Evolutionary conservation across 2,888 invertebrate species (phyloP).

Genomic region (Nephrocerus scutellatus): DNA sequence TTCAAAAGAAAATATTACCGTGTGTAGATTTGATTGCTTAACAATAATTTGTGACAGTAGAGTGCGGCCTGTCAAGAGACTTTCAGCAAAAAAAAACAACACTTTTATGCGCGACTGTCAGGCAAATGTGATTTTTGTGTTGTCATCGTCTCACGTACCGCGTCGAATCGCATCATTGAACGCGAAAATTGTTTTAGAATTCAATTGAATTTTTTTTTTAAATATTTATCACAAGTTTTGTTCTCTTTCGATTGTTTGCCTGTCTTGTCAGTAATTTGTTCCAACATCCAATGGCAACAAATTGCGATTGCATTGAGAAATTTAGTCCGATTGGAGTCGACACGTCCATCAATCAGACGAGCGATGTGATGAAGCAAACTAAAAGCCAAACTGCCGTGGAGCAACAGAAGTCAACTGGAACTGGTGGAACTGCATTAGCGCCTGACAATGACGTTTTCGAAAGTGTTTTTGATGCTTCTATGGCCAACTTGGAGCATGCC

Average conservation of each 20-base stretch:
- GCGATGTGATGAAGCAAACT: not conserved
- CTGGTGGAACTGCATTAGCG: not conserved
- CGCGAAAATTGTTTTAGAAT: no score
- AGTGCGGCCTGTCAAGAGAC: not conserved
- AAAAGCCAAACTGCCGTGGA: no score
- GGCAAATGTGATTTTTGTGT: no score
- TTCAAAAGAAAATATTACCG: constrained; percentile 35
- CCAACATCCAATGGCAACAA: constrained; percentile 42
- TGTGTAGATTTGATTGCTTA: constrained; percentile 14
- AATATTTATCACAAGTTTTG: no score
- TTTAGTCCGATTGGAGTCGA: constrained; percentile 20
- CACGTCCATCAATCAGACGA: constrained; percentile 15
- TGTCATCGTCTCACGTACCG: no score
- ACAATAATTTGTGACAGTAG: not conserved
- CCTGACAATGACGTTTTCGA: constrained; percentile 42
- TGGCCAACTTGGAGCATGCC: constrained; percentile 41
- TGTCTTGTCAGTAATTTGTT: no score
- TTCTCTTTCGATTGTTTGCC: no score
- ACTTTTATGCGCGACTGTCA: no score
- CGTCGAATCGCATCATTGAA: not conserved
- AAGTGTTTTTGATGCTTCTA: constrained; percentile 42
- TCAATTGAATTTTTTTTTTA: no score
- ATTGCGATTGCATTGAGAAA: constrained; percentile 36
- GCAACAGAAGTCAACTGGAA: not conserved
- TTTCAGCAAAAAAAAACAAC: constrained; percentile 3